Evolutionary conservation across 2,113 vertebrate genomes (phyloP).

Genomic region (Pelodiscus sinensis): DNA sequence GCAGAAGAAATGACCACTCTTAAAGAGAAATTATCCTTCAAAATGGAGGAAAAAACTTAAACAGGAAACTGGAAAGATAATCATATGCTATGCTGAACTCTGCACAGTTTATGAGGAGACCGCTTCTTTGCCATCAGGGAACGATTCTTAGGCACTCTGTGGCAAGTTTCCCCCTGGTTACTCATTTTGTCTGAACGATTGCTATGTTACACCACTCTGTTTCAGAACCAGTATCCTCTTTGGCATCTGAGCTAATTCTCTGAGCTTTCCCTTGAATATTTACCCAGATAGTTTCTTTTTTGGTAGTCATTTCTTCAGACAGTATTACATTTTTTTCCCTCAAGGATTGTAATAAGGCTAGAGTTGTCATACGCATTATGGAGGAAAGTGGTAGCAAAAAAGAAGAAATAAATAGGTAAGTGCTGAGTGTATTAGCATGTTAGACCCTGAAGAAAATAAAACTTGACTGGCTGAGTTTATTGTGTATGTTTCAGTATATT

Average conservation of each 20-base stretch:
- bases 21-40: not conserved
- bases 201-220: not conserved
- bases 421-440: not conserved
- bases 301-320: not conserved
- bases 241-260: not conserved
- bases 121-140: not conserved
- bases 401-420: conserved; percentile 17
- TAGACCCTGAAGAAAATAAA: not conserved
- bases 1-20: not conserved
- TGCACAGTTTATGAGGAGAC: not conserved
- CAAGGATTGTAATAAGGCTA: not conserved
- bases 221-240: not conserved
- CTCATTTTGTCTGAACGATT: not conserved
- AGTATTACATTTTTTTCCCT: not conserved
- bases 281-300: not conserved
- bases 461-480: rapidly evolving
- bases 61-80: not conserved
- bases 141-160: not conserved
- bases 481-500: not conserved
- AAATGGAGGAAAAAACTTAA: not conserved
- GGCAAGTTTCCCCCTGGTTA: not conserved
- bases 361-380: not conserved
- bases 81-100: not conserved
- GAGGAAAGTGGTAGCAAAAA: not conserved
- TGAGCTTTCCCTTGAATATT: not conserved